Base-by-base conservation (phyloP, 2,113 vertebrate genomes). In the Dipodomys ordii region DNA sequence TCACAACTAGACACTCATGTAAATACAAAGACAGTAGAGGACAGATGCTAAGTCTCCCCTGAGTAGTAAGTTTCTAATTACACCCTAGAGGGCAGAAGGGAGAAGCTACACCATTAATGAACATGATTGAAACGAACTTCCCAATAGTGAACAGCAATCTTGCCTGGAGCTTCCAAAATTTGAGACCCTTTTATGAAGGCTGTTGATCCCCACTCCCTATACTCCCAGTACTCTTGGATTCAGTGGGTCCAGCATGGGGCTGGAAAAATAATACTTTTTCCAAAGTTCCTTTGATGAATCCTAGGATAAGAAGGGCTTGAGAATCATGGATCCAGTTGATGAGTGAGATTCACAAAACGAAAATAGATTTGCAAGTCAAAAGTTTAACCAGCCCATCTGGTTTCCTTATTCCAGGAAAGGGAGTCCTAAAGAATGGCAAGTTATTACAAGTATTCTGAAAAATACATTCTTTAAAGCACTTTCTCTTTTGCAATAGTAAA, bases 401-500 rank as follows among this genome's bases (percentile, higher is more conserved):
- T 88, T 90, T 84, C 68, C 88, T 77, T 78, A 9, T 32, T 90
- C 85, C 74, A 91, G 83, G 28, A 88, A 91, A 79, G n/a, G 49
- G 62, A 86, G 72, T 44, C 32, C 68, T 18, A 25, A 92, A 87
- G 19, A 60, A 74, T 86, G 77, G 25, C 84, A 89, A 83, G 46
- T 49, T 72, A 6, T 88, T 67, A 76, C 39, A 88, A 92, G 71
- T 74, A 72, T 53, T n/a, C 88, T 88, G 74, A 92, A 94, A 94
- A 89, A 79, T 35, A 87, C 39, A 91, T 84, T 94, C 88, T 95
- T 94, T 94, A 71, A 92, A 92, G 73, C 84, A 69, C 46, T 91
- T 96, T 93, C 86, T 96, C 73, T 94, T 46, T 83, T 60, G 65
- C 90, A 87, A 95, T 30, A 88, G 77, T 89, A 92, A 49, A 87